Conservation (phyloP, 2,888 invertebrate genomes). For the Xanthorhoe spadicearia region DNA sequence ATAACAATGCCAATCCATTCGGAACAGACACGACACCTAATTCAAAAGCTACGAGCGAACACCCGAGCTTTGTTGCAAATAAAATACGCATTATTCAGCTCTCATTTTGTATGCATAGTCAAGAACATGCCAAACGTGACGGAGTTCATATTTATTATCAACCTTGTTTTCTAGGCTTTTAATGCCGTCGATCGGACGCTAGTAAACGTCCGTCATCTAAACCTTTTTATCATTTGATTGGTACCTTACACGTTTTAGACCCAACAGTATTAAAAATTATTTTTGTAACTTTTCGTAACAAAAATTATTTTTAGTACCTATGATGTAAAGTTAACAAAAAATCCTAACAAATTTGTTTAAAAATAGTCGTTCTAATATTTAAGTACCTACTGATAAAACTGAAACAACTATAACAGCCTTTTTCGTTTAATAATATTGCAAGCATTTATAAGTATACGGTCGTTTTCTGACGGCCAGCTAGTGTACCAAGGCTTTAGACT, state of each 20-base stretch:
- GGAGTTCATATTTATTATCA: conserved; percentile 1
- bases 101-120: conserved; percentile 24
- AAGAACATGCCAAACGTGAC: conserved; percentile 4
- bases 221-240: background rate
- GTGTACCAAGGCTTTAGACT: background rate
- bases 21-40: background rate
- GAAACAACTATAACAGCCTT: background rate
- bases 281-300: too few species aligned
- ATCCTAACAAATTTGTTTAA: too few species aligned
- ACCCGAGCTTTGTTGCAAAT: conserved; percentile 9
- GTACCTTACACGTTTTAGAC: background rate
- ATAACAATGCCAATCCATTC: background rate
- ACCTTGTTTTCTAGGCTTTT: background rate
- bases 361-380: too few species aligned
- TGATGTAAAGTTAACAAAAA: too few species aligned
- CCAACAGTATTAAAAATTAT: too few species aligned
- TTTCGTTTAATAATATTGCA: background rate
- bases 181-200: background rate
- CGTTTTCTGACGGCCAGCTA: background rate
- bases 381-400: background rate
- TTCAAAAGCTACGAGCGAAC: conserved; percentile 6
- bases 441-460: background rate
- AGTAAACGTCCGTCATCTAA: background rate
- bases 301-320: too few species aligned
- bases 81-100: conserved; percentile 6